Base-by-base conservation (phyloP, 2,113 vertebrate genomes). In the Macroglossus sobrinus region DNA sequence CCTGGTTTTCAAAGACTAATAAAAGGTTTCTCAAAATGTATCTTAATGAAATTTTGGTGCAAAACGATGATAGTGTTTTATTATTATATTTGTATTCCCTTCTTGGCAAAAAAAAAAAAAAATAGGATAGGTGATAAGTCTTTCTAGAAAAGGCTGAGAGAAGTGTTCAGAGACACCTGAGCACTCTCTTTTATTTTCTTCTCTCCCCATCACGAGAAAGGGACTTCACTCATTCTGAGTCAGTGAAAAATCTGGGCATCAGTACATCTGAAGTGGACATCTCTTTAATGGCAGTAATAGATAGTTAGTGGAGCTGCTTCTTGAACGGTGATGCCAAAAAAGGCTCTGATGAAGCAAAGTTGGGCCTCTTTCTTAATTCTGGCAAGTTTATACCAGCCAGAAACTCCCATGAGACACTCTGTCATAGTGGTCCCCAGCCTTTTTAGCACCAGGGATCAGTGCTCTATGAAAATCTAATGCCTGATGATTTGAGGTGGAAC, bases 161-260 rank as follows among this genome's bases (percentile, higher is more conserved):
- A 64, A 5, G 40, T 10, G 12, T 16, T n/a, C 13, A 50, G 45
- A 55, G 47, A 40, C 7, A 33, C 16, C 3, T 0, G 0, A 7
- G 5, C 14, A 40, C 9, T 2, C 0, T 7, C 38, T 80, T n/a
- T 63, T n/a, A 30, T 7, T 47, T 68, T 75, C 26, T 45, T 38
- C n/a, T 43, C 7, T 84, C 28, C 21, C 0, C 11, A 16, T 35
- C 5, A 0, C 3, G 33, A 45, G 64, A 9, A 57, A 24, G 24
- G 15, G 59, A 21, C 35, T 14, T 71, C 7, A 19, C 35, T 76
- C 4, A 3, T 11, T 33, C 5, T 33, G 35, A 40, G 1, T 1
- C 6, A 16, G 7, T n/a, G 84, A 61, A 30, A 57, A 35, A 38
- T 9, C 11, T 19, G 45, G 45, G 38, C 35, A 5, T 35, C 13